Evolutionary conservation across 37 sponge, comb jelly and placozoan species (phyloP).

Genomic region (Beroe ovata): DNA sequence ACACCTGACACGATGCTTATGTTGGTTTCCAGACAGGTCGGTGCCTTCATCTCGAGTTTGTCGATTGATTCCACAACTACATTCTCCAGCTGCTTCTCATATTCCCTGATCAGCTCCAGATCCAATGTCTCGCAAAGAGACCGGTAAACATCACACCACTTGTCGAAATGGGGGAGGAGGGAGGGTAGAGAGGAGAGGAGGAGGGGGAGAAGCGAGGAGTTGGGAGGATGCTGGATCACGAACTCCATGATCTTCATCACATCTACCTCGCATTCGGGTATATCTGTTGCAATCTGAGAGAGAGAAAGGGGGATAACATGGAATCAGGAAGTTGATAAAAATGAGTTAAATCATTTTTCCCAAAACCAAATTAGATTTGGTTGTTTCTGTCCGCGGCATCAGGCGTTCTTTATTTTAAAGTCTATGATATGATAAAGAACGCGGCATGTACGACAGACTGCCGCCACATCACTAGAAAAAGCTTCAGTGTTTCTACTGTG

Average conservation of each 20-base stretch:
- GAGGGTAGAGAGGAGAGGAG: not conserved
- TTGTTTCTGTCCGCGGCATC: too few relatives aligned
- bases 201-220: not conserved
- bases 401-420: too few relatives aligned
- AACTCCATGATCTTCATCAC: not conserved
- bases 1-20: not conserved
- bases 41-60: not conserved
- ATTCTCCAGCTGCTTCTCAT: not conserved
- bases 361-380: too few relatives aligned
- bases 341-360: too few relatives aligned
- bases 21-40: conserved; percentile 13
- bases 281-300: not conserved
- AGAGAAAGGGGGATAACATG: not conserved
- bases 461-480: too few relatives aligned
- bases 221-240: not conserved
- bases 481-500: too few relatives aligned
- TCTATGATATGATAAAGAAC: too few relatives aligned
- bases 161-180: not conserved
- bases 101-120: not conserved
- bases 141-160: not conserved
- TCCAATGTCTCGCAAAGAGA: not conserved
- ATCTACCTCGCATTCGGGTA: not conserved
- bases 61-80: not conserved
- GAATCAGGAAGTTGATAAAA: too few relatives aligned
- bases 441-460: too few relatives aligned